Percentiles rank a stretch among this genome's conserved stretches.
Conservation (phyloP, 2,113 vertebrate genomes). For the Vombatus ursinus region DNA sequence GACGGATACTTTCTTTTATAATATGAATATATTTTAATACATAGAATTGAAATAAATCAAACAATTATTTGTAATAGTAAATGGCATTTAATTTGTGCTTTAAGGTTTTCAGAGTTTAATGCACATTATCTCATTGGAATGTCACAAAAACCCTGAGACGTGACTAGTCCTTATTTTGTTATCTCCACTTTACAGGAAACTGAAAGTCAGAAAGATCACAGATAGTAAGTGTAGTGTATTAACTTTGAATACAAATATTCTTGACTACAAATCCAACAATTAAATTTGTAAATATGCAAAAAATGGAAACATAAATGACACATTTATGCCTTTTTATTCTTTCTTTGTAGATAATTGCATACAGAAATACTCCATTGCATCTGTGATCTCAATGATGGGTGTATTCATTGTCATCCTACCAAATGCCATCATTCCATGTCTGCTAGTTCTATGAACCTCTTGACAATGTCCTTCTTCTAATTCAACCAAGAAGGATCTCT, state of each 20-base stretch:
- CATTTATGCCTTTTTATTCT: background rate
- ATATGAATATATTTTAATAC: conserved; percentile 4
- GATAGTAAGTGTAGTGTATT: background rate
- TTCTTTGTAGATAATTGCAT: background rate
- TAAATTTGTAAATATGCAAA: background rate
- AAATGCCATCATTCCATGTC: background rate
- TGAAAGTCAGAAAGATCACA: background rate
- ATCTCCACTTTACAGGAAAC: background rate
- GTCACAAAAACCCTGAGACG: background rate
- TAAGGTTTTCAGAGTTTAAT: background rate
- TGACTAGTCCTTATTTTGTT: background rate
- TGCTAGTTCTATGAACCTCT: background rate
- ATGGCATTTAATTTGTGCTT: background rate
- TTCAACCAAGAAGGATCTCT: background rate
- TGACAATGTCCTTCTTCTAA: background rate
- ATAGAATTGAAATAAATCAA: conserved; percentile 39
- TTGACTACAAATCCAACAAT: background rate
- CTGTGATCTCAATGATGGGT: background rate
- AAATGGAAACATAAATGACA: background rate
- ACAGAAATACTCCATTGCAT: background rate
- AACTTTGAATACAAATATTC: background rate
- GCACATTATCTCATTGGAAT: background rate
- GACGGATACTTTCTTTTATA: conserved; percentile 19
- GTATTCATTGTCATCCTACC: background rate
- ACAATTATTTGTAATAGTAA: background rate